Conservation (phyloP, 2,797 vertebrate species). For the Ctenopoma multispine region DNA sequence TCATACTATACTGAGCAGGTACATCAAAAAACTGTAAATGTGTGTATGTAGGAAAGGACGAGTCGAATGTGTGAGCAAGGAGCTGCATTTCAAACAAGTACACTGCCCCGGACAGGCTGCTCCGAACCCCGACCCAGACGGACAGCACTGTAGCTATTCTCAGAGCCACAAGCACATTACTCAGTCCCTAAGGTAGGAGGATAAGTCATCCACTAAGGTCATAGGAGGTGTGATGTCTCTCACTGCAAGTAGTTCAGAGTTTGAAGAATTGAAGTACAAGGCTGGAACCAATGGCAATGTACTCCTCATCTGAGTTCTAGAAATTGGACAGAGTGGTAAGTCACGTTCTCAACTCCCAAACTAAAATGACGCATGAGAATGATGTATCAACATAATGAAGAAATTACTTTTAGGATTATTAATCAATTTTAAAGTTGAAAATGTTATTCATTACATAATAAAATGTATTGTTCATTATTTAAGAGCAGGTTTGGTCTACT, state of each 20-base stretch:
- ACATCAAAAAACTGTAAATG: conserved; percentile 19
- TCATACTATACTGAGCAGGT: conserved; percentile 59
- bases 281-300: conserved; percentile 48
- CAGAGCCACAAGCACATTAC: conserved; percentile 70
- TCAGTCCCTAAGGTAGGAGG: conserved; percentile 72
- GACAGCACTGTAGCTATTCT: conserved; percentile 68
- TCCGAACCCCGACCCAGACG: conserved; percentile 46
- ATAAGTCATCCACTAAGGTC: conserved; percentile 77
- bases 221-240: conserved; percentile 68
- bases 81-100: conserved; percentile 70
- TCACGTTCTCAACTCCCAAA: conserved; percentile 47
- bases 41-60: conserved; percentile 26
- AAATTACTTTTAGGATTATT: conserved; percentile 15
- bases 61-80: conserved; percentile 40
- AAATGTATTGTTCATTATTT: too few species aligned
- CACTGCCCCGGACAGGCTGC: conserved; percentile 20
- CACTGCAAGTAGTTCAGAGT: conserved; percentile 64
- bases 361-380: conserved; percentile 34
- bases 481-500: too few species aligned
- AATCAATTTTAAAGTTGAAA: background rate
- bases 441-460: background rate
- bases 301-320: conserved; percentile 33
- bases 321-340: conserved; percentile 32
- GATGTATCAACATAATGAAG: conserved; percentile 47
- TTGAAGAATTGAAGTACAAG: conserved; percentile 66